phyloP scores from a whole-genome alignment of 1,140 invertebrate genomes.

The Drosophila burlai region DNA sequence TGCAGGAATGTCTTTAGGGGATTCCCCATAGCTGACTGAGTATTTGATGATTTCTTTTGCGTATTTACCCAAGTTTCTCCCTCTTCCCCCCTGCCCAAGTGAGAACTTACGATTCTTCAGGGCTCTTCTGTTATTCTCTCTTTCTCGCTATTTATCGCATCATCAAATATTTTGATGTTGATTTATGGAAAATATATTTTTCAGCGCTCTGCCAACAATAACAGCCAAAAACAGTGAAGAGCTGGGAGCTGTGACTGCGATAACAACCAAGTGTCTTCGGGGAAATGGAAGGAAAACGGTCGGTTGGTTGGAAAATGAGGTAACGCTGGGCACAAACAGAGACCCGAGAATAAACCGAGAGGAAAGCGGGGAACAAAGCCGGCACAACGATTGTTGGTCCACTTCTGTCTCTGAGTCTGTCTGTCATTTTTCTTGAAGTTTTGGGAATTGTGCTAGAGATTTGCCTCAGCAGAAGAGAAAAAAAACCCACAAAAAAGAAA shows the following conservation, averaged over 20 bases:
- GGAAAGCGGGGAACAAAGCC: slow-evolving; percentile 40
- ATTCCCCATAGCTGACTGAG: slow-evolving; percentile 8
- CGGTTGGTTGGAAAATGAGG: slow-evolving; percentile 51
- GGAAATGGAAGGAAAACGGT: slow-evolving; percentile 14
- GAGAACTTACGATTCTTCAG: slow-evolving; percentile 33
- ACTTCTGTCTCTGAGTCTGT: slow-evolving; percentile 23
- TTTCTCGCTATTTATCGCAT: slow-evolving; percentile 79
- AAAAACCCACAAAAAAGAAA: not conserved
- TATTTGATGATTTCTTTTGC: slow-evolving; percentile 28
- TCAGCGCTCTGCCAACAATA: slow-evolving; percentile 57
- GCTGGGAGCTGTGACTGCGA: slow-evolving; percentile 43
- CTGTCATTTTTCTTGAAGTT: slow-evolving; percentile 63
- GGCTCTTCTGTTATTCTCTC: slow-evolving; percentile 44
- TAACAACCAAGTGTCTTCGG: slow-evolving; percentile 38
- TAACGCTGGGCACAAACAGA: slow-evolving; percentile 71
- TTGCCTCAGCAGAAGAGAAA: slow-evolving; percentile 37
- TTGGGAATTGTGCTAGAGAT: slow-evolving; percentile 70
- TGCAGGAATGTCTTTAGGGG: slow-evolving; percentile 12
- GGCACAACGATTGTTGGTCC: slow-evolving; percentile 40
- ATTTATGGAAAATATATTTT: slow-evolving; percentile 82
- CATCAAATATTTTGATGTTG: slow-evolving; percentile 83
- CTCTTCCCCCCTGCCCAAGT: not conserved
- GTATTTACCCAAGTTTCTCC: slow-evolving; percentile 19
- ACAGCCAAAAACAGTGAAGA: slow-evolving; percentile 30
- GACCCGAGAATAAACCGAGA: slow-evolving; percentile 69